phyloP scores from a whole-genome alignment of 2,113 vertebrate genomes.

The Podarcis raffonei region DNA sequence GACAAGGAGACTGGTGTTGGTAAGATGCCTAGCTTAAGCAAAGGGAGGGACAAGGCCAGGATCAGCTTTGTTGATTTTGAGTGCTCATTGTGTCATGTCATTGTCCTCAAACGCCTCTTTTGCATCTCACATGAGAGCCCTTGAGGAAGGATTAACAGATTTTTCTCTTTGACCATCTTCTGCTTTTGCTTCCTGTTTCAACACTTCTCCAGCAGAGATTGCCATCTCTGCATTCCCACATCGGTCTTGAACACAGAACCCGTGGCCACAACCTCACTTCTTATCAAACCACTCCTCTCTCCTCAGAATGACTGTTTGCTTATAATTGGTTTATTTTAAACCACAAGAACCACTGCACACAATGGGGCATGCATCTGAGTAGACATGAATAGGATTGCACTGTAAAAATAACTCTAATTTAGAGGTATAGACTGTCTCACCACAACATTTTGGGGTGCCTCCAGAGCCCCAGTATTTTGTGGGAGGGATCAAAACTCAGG shows the following conservation, averaged over 20 bases:
- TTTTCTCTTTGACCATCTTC: neutral
- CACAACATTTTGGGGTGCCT: neutral
- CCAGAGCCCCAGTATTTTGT: too few species aligned
- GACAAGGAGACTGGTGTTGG: neutral
- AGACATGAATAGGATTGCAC: too few species aligned
- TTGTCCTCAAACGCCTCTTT: neutral
- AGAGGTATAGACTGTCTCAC: neutral
- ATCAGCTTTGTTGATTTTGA: neutral
- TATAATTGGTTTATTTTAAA: too few species aligned
- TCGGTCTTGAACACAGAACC: neutral
- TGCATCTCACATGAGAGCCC: neutral
- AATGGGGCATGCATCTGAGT: too few species aligned
- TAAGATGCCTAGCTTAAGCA: neutral
- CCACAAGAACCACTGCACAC: too few species aligned
- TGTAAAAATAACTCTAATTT: neutral
- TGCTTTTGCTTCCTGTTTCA: neutral
- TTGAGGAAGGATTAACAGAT: neutral
- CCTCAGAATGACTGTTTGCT: neutral
- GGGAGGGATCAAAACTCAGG: too few species aligned
- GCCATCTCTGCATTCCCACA: neutral
- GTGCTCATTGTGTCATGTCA: neutral
- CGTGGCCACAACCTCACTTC: neutral
- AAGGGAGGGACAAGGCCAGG: neutral
- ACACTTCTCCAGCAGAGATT: too few species aligned
- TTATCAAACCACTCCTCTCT: neutral